phyloP scores from a whole-genome alignment of 2,888 invertebrate species.

The Augiades crinisus region DNA sequence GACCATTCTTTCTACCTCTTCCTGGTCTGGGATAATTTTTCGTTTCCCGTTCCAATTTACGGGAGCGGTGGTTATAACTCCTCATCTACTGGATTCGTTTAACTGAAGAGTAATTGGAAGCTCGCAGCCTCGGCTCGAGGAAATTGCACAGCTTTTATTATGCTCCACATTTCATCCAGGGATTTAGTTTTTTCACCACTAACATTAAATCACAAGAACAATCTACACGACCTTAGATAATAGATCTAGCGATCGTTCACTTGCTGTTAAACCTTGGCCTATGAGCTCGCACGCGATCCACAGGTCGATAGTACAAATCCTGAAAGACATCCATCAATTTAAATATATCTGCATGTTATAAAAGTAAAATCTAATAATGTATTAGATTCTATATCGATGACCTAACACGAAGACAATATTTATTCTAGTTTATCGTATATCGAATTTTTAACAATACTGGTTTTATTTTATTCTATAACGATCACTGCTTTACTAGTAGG shows the following conservation, averaged over 20 bases:
- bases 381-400: too few species aligned
- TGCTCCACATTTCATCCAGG: too few species aligned
- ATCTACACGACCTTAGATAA: not conserved
- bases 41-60: not conserved
- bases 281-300: conserved; percentile 7
- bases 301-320: not conserved
- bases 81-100: not conserved
- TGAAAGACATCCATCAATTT: not conserved
- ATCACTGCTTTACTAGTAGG: too few species aligned
- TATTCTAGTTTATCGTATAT: too few species aligned
- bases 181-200: too few species aligned
- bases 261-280: conserved; percentile 9
- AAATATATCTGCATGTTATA: too few species aligned
- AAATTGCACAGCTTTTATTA: not conserved
- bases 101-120: not conserved
- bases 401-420: too few species aligned
- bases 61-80: not conserved
- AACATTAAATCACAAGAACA: not conserved
- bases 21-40: conserved; percentile 13
- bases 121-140: not conserved
- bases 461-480: too few species aligned
- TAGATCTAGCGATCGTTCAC: conserved; percentile 10
- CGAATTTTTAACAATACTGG: too few species aligned
- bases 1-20: not conserved
- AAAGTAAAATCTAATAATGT: too few species aligned